Percentiles rank a stretch among this genome's conserved stretches.
These are phyloP conservation scores for Chondrilla cf. caribensis DNA, from an alignment of 37 sponge, comb jelly and placozoan species.

Conservation along the genomic window DNA sequence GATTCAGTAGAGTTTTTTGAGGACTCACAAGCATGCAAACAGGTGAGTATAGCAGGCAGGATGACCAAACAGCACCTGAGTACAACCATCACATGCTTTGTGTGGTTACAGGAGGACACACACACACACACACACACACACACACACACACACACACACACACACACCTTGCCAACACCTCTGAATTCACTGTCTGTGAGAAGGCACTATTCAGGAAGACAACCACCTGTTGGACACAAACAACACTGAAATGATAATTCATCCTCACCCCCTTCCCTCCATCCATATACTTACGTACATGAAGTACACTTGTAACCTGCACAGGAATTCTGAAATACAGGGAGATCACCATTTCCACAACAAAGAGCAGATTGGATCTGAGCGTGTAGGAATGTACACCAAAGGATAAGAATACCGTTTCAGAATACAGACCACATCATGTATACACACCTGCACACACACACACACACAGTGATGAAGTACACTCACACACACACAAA, in stretches of 20 bases:
- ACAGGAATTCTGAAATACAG: no score
- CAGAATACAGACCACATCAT: no score
- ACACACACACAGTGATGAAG: not conserved
- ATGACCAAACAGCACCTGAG: constrained; percentile 17
- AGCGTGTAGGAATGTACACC: no score
- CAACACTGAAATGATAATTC: no score
- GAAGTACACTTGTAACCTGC: no score
- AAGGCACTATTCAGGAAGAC: not conserved
- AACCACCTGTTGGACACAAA: no score
- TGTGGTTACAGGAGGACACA: constrained; percentile 5
- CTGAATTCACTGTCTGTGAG: not conserved
- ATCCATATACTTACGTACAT: no score
- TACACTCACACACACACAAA: constrained; percentile 12
- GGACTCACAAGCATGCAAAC: constrained; percentile 46
- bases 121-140: constrained; percentile 6
- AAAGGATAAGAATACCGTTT: no score
- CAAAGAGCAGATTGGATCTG: no score
- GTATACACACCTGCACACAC: not conserved
- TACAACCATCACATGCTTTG: not conserved
- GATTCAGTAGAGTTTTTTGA: constrained; percentile 7
- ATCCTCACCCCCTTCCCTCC: no score
- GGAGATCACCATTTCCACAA: no score
- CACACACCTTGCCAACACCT: constrained; percentile 1
- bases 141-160: constrained; percentile 19
- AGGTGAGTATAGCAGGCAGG: constrained; percentile 19